These are phyloP conservation scores for Xylota segnis DNA, from an alignment of 2,888 invertebrate genomes.

Conservation along the genomic window DNA sequence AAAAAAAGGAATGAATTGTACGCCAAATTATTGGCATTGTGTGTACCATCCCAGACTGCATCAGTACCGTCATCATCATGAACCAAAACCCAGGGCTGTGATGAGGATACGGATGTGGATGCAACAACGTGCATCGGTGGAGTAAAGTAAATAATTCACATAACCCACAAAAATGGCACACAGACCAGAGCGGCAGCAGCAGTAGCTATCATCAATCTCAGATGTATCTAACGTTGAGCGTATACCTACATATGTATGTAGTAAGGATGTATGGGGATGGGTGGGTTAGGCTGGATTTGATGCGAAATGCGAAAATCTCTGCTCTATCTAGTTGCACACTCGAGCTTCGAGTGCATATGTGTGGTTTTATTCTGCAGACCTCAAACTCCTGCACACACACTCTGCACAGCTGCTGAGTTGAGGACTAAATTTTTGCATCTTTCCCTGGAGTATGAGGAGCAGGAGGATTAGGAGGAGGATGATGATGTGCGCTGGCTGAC, in stretches of 20 bases:
- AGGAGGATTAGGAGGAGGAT: background rate
- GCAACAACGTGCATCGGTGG: conserved; percentile 70
- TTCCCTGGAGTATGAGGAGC: background rate
- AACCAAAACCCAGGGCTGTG: conserved; percentile 37
- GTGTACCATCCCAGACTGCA: conserved; percentile 60
- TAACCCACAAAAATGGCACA: conserved; percentile 74
- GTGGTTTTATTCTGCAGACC: conserved; percentile 68
- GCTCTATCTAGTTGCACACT: conserved; percentile 49
- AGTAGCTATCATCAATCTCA: conserved; percentile 56
- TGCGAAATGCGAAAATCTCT: conserved; percentile 68
- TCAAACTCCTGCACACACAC: conserved; percentile 53
- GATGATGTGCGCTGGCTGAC: conserved; percentile 40
- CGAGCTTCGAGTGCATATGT: conserved; percentile 70
- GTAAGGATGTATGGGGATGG: conserved; percentile 11
- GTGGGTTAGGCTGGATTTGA: conserved; percentile 20
- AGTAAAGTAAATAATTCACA: conserved; percentile 76
- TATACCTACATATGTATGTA: no score
- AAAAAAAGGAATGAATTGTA: conserved; percentile 28
- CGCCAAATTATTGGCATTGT: conserved; percentile 45
- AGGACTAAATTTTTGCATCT: conserved; percentile 72
- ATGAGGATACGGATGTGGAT: conserved; percentile 43
- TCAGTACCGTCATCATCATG: conserved; percentile 53
- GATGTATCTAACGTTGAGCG: conserved; percentile 29
- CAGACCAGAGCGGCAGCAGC: conserved; percentile 37
- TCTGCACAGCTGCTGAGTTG: conserved; percentile 51